Conservation (phyloP, 2,888 invertebrate species). For the Platycnemis pennipes region DNA sequence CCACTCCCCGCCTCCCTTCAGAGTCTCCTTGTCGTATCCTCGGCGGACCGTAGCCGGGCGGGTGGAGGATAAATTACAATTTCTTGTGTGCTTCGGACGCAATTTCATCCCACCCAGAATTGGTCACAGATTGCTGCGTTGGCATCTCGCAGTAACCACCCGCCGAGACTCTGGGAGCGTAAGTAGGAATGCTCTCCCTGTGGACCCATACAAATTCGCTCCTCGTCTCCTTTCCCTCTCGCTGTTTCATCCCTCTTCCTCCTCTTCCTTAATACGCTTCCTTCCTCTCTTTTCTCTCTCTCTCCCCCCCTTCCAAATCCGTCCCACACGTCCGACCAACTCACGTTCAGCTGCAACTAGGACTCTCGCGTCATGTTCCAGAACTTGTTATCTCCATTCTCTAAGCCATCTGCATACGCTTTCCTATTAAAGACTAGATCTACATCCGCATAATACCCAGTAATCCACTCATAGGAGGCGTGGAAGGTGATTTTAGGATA, state of each 20-base stretch:
- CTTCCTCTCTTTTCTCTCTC: not conserved
- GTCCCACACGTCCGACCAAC: not conserved
- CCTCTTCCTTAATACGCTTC: not conserved
- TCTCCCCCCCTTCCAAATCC: not conserved
- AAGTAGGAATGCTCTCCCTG: constrained; percentile 42
- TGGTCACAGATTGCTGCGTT: constrained; percentile 68
- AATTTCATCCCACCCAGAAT: constrained; percentile 60
- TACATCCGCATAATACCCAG: no score
- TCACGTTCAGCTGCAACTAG: no score
- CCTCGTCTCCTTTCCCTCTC: not conserved
- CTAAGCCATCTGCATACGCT: no score
- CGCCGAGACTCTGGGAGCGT: not conserved
- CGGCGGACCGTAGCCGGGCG: not conserved
- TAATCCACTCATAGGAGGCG: no score
- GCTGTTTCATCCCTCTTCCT: not conserved
- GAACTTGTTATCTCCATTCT: no score
- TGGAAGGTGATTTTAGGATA: no score
- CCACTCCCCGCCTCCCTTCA: not conserved
- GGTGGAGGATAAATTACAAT: constrained; percentile 60
- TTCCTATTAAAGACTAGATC: no score
- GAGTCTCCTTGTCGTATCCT: constrained; percentile 17
- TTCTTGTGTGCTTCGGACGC: constrained; percentile 63
- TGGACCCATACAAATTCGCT: constrained; percentile 18
- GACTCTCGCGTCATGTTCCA: no score
- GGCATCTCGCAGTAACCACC: constrained; percentile 47